Evolutionary conservation across 2,888 invertebrate genomes (phyloP).

Genomic region (Pristionchus entomophagus): DNA sequence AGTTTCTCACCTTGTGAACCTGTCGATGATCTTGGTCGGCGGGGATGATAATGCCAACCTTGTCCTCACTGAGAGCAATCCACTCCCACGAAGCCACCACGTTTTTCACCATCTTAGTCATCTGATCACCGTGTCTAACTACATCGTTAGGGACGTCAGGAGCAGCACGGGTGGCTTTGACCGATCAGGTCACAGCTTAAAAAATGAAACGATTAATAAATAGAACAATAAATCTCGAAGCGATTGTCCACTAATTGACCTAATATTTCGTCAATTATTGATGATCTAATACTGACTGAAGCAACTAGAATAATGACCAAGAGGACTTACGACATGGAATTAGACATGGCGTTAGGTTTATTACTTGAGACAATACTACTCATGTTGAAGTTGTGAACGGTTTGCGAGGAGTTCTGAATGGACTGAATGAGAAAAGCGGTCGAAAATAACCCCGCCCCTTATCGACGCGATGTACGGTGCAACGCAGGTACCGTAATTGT

Average conservation of each 20-base stretch:
- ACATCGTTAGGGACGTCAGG: constrained; percentile 61
- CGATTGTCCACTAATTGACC: background rate
- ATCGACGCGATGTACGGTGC: background rate
- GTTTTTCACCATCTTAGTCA: constrained; percentile 38
- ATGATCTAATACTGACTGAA: too few species aligned
- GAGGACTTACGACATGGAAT: background rate
- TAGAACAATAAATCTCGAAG: background rate
- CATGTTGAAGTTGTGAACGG: constrained; percentile 23
- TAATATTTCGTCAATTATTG: too few species aligned
- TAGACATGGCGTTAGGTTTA: constrained; percentile 34
- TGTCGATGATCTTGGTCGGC: constrained; percentile 56
- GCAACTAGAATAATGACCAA: background rate
- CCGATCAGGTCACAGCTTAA: constrained; percentile 49
- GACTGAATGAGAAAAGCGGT: background rate
- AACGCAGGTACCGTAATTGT: background rate
- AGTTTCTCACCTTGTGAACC: constrained; percentile 55
- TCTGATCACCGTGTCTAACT: background rate
- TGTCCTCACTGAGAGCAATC: constrained; percentile 54
- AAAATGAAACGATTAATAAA: background rate
- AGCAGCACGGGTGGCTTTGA: constrained; percentile 63
- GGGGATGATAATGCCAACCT: constrained; percentile 58
- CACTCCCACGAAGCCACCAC: constrained; percentile 56
- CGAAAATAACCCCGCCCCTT: constrained; percentile 15
- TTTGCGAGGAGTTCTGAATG: constrained; percentile 20
- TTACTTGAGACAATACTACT: constrained; percentile 47